These are phyloP conservation scores for Carcina quercana DNA, from an alignment of 2,888 invertebrate species.

Conservation along the genomic window DNA sequence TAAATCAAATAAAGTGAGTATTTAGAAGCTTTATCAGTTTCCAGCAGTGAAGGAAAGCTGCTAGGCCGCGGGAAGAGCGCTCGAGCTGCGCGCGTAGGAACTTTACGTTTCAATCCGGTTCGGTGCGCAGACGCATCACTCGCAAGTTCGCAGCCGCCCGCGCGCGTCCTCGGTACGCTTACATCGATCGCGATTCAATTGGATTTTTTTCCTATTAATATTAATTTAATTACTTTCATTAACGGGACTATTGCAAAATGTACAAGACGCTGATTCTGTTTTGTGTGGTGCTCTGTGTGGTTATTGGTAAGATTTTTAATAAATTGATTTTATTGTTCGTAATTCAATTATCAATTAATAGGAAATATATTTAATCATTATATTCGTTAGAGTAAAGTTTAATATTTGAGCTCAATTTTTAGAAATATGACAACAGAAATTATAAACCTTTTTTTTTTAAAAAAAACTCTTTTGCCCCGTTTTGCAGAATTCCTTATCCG, in stretches of 20 bases:
- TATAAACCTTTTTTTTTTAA: too few species aligned
- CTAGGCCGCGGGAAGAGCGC: slow-evolving; percentile 10
- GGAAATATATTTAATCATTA: too few species aligned
- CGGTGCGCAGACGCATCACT: slow-evolving; percentile 52
- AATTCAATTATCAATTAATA: neutral
- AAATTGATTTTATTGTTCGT: neutral
- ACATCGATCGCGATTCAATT: slow-evolving; percentile 18
- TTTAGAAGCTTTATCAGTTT: too few species aligned
- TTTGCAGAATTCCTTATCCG: too few species aligned
- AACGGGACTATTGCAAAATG: slow-evolving; percentile 33
- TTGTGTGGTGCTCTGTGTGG: slow-evolving; percentile 51
- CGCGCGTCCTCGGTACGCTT: slow-evolving; percentile 20
- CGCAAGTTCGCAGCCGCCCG: slow-evolving; percentile 40
- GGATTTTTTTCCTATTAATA: neutral
- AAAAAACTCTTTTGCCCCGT: too few species aligned
- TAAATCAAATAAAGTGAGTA: too few species aligned
- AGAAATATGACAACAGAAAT: too few species aligned
- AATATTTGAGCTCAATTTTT: neutral
- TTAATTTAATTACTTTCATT: slow-evolving; percentile 14
- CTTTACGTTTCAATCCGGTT: slow-evolving; percentile 56
- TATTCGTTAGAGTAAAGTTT: neutral
- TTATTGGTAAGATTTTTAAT: slow-evolving; percentile 47
- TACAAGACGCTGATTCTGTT: slow-evolving; percentile 49
- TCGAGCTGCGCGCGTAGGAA: slow-evolving; percentile 31
- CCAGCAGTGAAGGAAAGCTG: slow-evolving; percentile 8